phyloP scores from a whole-genome alignment of 2,797 vertebrate genomes.

The Hybognathus amarus region DNA sequence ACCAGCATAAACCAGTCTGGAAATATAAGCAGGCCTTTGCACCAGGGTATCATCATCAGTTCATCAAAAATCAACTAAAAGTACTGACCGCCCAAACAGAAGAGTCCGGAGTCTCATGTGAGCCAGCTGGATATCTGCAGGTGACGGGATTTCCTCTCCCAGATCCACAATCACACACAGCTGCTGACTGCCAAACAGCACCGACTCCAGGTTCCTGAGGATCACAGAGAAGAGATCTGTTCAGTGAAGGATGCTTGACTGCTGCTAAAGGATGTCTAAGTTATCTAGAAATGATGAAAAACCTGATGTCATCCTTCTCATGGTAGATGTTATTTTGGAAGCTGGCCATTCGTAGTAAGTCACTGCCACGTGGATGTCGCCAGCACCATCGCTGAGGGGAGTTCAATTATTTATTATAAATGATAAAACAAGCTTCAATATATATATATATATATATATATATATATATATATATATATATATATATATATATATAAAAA shows the following conservation, averaged over 20 bases:
- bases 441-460: background rate
- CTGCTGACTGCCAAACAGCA: constrained; percentile 87
- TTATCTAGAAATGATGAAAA: constrained; percentile 40
- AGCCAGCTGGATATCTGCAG: constrained; percentile 87
- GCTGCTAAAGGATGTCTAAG: background rate
- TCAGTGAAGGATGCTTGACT: background rate
- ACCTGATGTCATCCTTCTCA: constrained; percentile 91
- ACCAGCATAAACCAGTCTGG: background rate
- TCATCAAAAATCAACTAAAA: constrained; percentile 4
- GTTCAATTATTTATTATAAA: background rate
- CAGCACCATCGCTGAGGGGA: constrained; percentile 86
- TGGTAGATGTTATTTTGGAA: constrained; percentile 92
- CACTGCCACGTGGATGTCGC: constrained; percentile 86
- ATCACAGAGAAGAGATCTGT: constrained; percentile 4
- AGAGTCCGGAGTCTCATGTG: constrained; percentile 84
- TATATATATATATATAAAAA: no score
- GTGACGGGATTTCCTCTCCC: constrained; percentile 83
- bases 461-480: background rate
- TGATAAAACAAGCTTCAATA: background rate
- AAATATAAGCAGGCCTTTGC: background rate
- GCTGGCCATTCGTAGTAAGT: constrained; percentile 86
- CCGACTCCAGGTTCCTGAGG: constrained; percentile 84
- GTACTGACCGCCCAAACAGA: constrained; percentile 84
- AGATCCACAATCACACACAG: constrained; percentile 87
- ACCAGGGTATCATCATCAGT: background rate